phyloP scores from a whole-genome alignment of 37 sponge, comb jelly and placozoan genomes.

The Mnemiopsis leidyi region DNA sequence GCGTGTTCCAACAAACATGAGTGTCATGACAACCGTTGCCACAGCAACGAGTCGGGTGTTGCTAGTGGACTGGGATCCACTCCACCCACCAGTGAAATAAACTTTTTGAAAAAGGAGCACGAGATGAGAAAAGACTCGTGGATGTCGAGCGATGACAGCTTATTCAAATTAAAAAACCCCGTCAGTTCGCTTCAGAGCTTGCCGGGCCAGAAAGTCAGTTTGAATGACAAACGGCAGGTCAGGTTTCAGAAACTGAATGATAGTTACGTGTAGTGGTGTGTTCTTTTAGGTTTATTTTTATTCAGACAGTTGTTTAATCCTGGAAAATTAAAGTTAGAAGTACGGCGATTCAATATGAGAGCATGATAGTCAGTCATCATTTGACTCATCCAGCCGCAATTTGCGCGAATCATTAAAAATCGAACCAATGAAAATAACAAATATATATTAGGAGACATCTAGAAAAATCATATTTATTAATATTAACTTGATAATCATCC shows the following conservation, averaged over 20 bases:
- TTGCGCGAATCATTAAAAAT: too few species aligned
- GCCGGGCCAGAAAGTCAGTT: conserved; percentile 5
- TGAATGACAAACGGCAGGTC: neutral
- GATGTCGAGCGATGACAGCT: conserved; percentile 34
- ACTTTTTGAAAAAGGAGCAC: neutral
- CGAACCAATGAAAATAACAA: too few species aligned
- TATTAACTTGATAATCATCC: too few species aligned
- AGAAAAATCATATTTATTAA: too few species aligned
- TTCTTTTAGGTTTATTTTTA: neutral
- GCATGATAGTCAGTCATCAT: too few species aligned
- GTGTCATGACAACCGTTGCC: conserved; percentile 2
- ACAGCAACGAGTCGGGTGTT: conserved; percentile 60
- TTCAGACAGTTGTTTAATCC: neutral
- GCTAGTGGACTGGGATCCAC: conserved; percentile 41
- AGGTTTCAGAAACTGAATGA: conserved; percentile 36
- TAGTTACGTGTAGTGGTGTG: conserved; percentile 8
- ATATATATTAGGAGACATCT: neutral
- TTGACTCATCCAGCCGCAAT: too few species aligned
- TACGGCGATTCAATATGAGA: too few species aligned
- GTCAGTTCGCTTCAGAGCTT: neutral
- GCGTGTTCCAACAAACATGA: neutral
- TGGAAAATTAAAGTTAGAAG: too few species aligned
- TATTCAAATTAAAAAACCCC: conserved; percentile 23
- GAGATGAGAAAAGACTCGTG: neutral
- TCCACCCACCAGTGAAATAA: conserved; percentile 44